Evolutionary conservation across 2,113 vertebrate genomes (phyloP).

Genomic region (Natator depressus): DNA sequence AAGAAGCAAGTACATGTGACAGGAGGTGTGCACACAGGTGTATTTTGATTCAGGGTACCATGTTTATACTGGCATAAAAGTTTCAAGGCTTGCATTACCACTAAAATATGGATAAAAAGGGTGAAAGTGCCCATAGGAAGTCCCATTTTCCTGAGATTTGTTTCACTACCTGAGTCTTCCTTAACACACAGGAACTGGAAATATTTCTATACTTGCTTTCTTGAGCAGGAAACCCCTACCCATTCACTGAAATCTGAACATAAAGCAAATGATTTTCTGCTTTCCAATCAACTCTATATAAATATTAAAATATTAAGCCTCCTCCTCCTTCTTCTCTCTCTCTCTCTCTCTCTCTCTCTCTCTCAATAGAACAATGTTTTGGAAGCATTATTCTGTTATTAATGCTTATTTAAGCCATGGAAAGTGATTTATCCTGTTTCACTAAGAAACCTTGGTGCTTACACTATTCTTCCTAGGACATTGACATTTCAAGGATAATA

Average conservation of each 20-base stretch:
- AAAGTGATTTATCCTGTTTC: constrained; percentile 58
- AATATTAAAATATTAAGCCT: constrained; percentile 47
- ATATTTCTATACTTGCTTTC: constrained; percentile 42
- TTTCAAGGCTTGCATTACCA: background rate
- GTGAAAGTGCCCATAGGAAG: background rate
- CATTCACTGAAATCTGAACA: background rate
- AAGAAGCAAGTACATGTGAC: background rate
- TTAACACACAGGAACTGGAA: constrained; percentile 26
- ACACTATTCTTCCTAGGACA: constrained; percentile 34
- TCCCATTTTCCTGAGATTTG: background rate
- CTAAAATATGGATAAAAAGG: background rate
- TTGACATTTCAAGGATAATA: constrained; percentile 20
- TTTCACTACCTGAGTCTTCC: background rate
- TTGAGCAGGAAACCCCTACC: constrained; percentile 25
- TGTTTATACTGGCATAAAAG: background rate
- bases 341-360: background rate
- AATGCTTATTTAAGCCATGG: constrained; percentile 18
- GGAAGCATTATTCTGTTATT: constrained; percentile 51
- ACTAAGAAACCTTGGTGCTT: constrained; percentile 10
- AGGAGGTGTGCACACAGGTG: background rate
- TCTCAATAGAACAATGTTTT: background rate
- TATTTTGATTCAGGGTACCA: background rate
- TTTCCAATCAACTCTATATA: constrained; percentile 60
- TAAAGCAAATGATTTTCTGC: constrained; percentile 47
- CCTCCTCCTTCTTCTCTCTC: constrained; percentile 27